phyloP scores from a whole-genome alignment of 2,888 invertebrate species.

The Dendrolimus pini region DNA sequence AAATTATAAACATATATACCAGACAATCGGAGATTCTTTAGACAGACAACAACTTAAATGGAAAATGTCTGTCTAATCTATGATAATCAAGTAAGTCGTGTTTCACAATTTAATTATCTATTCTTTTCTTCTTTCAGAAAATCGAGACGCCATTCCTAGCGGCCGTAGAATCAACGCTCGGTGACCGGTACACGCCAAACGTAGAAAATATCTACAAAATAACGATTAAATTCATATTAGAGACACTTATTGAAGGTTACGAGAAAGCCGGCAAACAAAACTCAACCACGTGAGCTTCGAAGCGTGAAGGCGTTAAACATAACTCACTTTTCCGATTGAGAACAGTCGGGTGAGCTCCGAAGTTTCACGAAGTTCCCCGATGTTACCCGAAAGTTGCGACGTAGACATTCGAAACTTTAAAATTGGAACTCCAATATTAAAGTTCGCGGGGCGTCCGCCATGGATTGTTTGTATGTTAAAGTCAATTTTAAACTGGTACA shows the following conservation, averaged over 20 bases:
- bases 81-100: too few species aligned
- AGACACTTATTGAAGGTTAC: conserved; percentile 88
- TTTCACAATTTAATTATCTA: too few species aligned
- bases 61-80: too few species aligned
- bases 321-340: conserved; percentile 1
- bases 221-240: conserved; percentile 92
- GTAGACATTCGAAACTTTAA: conserved; percentile 13
- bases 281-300: conserved; percentile 39
- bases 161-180: conserved; percentile 90
- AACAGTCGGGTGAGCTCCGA: not conserved
- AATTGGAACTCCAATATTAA: conserved; percentile 20
- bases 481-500: conserved; percentile 19
- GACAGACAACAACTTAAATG: too few species aligned
- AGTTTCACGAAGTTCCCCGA: not conserved
- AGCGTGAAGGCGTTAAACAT: not conserved
- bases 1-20: too few species aligned
- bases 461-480: conserved; percentile 16
- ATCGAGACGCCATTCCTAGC: conserved; percentile 93
- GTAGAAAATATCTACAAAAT: conserved; percentile 93
- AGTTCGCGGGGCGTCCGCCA: conserved; percentile 12
- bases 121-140: conserved; percentile 77
- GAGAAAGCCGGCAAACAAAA: conserved; percentile 65
- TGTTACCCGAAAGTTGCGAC: not conserved
- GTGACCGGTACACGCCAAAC: conserved; percentile 92
- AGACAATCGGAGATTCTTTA: too few species aligned